Percentiles rank a stretch among this genome's conserved stretches.
Evolutionary conservation across 2,888 invertebrate genomes (phyloP).

Genomic region (Eremobia ochroleuca): DNA sequence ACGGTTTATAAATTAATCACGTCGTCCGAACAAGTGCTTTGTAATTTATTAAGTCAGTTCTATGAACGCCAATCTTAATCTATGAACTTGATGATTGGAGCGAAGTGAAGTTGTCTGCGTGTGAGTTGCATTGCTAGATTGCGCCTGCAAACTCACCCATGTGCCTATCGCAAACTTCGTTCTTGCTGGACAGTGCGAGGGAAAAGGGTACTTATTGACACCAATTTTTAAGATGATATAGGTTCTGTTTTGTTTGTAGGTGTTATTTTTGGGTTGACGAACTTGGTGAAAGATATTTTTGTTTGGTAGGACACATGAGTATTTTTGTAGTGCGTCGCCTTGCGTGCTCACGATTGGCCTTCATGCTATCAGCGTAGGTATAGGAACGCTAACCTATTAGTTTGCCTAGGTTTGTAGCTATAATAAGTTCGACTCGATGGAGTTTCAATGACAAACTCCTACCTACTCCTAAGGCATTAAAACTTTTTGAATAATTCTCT

Average conservation of each 20-base stretch:
- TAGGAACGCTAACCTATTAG: slow-evolving; percentile 68
- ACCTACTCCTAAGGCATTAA: slow-evolving; percentile 10
- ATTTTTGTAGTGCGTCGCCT: slow-evolving; percentile 75
- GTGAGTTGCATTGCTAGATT: slow-evolving; percentile 84
- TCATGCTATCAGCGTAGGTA: slow-evolving; percentile 75
- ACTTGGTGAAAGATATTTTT: slow-evolving; percentile 81
- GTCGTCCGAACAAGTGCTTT: slow-evolving; percentile 48
- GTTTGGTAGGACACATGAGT: slow-evolving; percentile 74
- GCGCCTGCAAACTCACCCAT: slow-evolving; percentile 82
- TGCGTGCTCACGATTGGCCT: slow-evolving; percentile 78
- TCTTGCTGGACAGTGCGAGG: slow-evolving; percentile 63
- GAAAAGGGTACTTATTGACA: slow-evolving; percentile 70
- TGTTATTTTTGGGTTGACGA: slow-evolving; percentile 83
- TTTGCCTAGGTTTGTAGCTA: slow-evolving; percentile 69
- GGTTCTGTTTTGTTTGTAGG: slow-evolving; percentile 72
- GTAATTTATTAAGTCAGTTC: slow-evolving; percentile 73
- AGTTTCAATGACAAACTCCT: slow-evolving; percentile 57
- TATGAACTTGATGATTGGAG: slow-evolving; percentile 90
- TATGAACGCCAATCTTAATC: slow-evolving; percentile 88
- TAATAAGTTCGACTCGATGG: slow-evolving; percentile 64
- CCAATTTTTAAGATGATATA: slow-evolving; percentile 62
- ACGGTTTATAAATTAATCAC: slow-evolving; percentile 52
- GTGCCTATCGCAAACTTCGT: slow-evolving; percentile 76
- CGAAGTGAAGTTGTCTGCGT: slow-evolving; percentile 80
- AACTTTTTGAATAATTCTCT: not conserved